Base-by-base conservation (phyloP, 2,888 invertebrate genomes). In the Hedychridium roseum region DNA sequence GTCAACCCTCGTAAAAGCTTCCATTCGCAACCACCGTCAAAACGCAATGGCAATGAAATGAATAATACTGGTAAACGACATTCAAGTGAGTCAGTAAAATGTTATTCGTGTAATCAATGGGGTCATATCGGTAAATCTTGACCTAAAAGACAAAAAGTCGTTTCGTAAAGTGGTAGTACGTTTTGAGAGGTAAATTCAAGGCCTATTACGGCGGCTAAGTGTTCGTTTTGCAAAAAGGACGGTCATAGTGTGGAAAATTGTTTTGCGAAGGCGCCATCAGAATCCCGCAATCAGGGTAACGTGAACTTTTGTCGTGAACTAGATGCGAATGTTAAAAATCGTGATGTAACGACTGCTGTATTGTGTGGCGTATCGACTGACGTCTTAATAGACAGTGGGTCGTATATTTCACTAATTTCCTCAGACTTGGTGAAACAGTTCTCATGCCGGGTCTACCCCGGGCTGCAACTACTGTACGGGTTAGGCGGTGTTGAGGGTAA, bases 161-260 rank as follows among this genome's bases (percentile, higher is more conserved):
- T 7, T 28, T n/a, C 6, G 9, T 6, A 9, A 6, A 23, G 5
- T 23, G 23, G 23, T 23, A 9, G 4, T 23, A 4, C 23, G 4
- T 4, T 6, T 6, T 6, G 5, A 6, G 23, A 6, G 4, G 9
- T 23, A 9, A 23, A 23, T 23, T 4, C 4, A 23, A 23, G 9
- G 5, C 9, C n/a, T 11, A 12, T 31, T n/a, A 31, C 12, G 12
- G 14, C 9, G 17, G 18, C 1, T 2, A 15, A 7, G 34, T 28
- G 34, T 18, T 6, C 15, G 5, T 16, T 34, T 34, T 34, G 21
- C 11, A 34, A 2, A 11, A 34, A 34, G 1, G 1, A 15, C 4
- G 34, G 34, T 2, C 34, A 34, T 11, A 34, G 17, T 1, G 17
- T 34, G 5, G 34, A 34, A 20, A 17, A 12, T 34, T 34, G 34